phyloP scores from a whole-genome alignment of 2,888 invertebrate species.

The Xestia xanthographa region DNA sequence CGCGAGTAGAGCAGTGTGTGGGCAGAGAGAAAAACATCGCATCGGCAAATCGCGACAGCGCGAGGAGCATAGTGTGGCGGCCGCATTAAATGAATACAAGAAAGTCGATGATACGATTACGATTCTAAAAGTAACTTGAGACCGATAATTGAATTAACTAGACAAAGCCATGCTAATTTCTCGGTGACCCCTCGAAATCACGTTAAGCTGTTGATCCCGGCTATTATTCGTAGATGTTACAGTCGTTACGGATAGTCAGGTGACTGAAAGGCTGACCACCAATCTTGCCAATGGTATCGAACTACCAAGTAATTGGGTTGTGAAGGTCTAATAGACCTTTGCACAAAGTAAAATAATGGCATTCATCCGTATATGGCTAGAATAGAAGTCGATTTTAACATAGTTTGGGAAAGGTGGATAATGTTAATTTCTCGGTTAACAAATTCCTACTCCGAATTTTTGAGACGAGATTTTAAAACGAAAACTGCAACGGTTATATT shows the following conservation, averaged over 20 bases:
- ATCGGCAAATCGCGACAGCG: no score
- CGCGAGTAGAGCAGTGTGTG: no score
- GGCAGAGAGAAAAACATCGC: no score
- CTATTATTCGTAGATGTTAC: neutral
- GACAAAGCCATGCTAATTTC: neutral
- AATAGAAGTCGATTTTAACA: no score
- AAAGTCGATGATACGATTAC: neutral
- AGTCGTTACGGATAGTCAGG: neutral
- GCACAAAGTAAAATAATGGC: no score
- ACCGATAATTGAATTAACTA: conserved; percentile 17
- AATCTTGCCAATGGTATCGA: neutral
- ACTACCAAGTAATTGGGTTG: neutral
- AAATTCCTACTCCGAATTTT: neutral
- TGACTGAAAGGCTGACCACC: neutral
- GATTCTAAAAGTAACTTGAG: neutral
- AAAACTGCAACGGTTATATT: neutral
- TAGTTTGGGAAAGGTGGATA: no score
- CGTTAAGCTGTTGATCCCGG: neutral
- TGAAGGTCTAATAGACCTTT: neutral
- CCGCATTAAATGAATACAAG: neutral
- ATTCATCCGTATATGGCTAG: no score
- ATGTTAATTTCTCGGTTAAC: neutral
- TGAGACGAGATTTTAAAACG: no score
- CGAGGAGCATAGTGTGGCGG: no score
- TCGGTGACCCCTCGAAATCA: neutral